Percentiles rank a stretch among this genome's conserved stretches.
Evolutionary conservation across 37 sponge, comb jelly and placozoan genomes (phyloP).

Genomic region (Spongilla lacustris): DNA sequence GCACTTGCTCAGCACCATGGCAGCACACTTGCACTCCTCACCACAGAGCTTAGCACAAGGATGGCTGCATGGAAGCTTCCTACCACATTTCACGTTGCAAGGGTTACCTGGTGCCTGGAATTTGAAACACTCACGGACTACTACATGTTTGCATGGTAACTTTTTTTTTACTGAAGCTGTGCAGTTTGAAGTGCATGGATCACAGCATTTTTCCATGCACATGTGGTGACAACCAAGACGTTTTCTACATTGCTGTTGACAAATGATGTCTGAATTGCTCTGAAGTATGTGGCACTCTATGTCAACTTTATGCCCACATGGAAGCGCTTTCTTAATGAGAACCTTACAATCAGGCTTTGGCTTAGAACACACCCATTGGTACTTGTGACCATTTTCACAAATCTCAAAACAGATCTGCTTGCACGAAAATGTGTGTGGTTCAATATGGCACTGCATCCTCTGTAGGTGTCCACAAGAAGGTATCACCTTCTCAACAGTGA

Average conservation of each 20-base stretch:
- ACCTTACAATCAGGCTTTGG: neutral
- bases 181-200: conserved; percentile 37
- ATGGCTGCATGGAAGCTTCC: conserved; percentile 69
- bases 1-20: neutral
- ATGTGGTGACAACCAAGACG: conserved; percentile 50
- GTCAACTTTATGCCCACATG: neutral
- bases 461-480: conserved; percentile 53
- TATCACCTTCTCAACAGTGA: neutral
- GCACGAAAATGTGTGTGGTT: conserved; percentile 21
- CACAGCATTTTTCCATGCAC: conserved; percentile 49
- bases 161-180: conserved; percentile 15
- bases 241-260: conserved; percentile 11
- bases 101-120: neutral
- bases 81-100: conserved; percentile 36
- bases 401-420: neutral
- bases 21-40: conserved; percentile 37
- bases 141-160: conserved; percentile 60
- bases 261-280: neutral
- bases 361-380: neutral
- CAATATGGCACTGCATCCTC: conserved; percentile 23
- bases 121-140: conserved; percentile 21
- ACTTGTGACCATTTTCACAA: conserved; percentile 51
- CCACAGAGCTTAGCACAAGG: conserved; percentile 53
- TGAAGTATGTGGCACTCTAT: neutral
- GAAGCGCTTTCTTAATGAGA: neutral